Evolutionary conservation across 2,888 invertebrate genomes (phyloP).

Genomic region (Papilio protenor): DNA sequence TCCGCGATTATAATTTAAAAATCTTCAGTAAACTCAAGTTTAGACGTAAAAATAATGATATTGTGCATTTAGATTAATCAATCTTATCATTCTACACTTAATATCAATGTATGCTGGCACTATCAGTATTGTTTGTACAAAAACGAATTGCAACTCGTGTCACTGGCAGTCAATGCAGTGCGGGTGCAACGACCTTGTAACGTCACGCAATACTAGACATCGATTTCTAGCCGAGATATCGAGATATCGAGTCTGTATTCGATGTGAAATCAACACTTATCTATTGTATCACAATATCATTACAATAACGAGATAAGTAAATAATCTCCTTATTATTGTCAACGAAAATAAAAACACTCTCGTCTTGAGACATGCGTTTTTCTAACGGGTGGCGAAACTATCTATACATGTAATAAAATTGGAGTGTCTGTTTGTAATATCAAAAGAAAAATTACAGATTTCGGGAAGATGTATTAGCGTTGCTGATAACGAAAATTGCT

Average conservation of each 20-base stretch:
- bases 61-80: background rate
- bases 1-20: no score
- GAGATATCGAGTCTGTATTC: background rate
- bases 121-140: background rate
- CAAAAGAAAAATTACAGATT: no score
- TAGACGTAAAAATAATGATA: background rate
- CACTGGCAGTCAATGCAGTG: conserved; percentile 4
- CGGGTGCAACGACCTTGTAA: conserved; percentile 8
- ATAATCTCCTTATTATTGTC: no score
- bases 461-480: no score
- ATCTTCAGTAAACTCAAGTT: background rate
- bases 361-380: no score
- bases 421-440: no score
- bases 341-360: no score
- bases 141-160: background rate
- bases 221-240: conserved; percentile 12
- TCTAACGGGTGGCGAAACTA: no score
- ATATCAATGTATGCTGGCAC: background rate
- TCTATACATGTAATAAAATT: no score
- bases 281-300: background rate
- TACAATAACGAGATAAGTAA: no score
- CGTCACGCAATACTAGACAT: conserved; percentile 6
- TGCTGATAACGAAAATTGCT: no score
- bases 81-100: background rate
- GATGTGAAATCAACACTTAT: conserved; percentile 2